Base-by-base conservation (phyloP, 2,888 invertebrate species). In the Tetranychus piercei region DNA sequence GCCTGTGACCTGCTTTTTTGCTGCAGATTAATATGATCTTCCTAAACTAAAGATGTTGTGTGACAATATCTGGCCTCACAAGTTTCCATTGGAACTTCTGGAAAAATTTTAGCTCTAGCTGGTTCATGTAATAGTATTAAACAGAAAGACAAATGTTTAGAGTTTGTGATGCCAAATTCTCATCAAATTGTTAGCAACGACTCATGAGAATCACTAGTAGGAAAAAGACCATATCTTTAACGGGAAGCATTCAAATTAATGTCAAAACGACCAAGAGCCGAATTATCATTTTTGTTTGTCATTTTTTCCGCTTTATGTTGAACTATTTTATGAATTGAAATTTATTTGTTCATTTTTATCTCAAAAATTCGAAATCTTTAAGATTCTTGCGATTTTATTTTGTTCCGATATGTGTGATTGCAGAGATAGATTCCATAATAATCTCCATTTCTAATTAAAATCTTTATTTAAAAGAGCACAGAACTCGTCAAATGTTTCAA, bases 61-160 rank as follows among this genome's bases (percentile, higher is more conserved):
- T 43, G 73, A 55, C 55, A 73, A 55, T 23, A 73, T 22, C 7
- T 73, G 15, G 64, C 64, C 23, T 20, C 45, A 15, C 44, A 73
- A 22, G 18, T 73, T 6, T 45, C 20, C 6, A n/a, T 22, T 45
- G 55, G n/a, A 18, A 64, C 45, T 3, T 55, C 23, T 45, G 73
- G 73, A 11, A n/a, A 73, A n/a, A 45, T 73, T 22, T 23, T 73
- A 20, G 55, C 73, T 55, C 64, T 45, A 15, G 45, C 73, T n/a
- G 73, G 45, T 23, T 18, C 44, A n/a, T 45, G 55, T 22, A 73
- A 73, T 45, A n/a, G 22, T 45, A 44, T 34, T 22, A 20, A 64
- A 64, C 22, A 45, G 73, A 73, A 73, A 22, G 64, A 55, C 15
- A 64, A 45, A 55, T 23, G n/a, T 34, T 23, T 73, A 18, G 73